Percentiles rank a stretch among this genome's conserved stretches.
These are phyloP conservation scores for Spilarctia lutea DNA, from an alignment of 2,888 invertebrate species.

Conservation along the genomic window DNA sequence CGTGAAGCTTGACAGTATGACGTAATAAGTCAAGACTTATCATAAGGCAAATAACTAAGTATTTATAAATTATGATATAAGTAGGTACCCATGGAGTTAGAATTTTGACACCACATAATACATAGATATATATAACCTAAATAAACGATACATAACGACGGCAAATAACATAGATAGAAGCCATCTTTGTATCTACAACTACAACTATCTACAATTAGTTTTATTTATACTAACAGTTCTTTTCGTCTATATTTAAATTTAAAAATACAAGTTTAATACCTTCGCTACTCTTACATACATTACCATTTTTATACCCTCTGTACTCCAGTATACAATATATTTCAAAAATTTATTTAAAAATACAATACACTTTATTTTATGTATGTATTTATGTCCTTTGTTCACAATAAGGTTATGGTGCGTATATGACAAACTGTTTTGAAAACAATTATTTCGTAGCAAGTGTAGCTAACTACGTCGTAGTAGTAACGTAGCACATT, in stretches of 20 bases:
- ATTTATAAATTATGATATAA: too few relatives aligned
- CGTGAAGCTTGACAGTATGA: too few relatives aligned
- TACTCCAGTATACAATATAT: neutral
- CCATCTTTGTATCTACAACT: too few relatives aligned
- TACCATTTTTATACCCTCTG: neutral
- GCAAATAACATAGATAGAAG: too few relatives aligned
- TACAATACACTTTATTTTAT: neutral
- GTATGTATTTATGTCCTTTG: neutral
- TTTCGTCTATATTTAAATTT: neutral
- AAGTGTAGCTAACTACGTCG: constrained; percentile 3
- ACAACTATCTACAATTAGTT: too few relatives aligned
- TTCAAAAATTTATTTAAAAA: neutral
- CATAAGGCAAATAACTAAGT: too few relatives aligned
- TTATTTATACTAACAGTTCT: neutral
- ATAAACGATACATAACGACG: too few relatives aligned
- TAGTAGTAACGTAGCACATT: neutral
- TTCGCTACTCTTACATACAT: neutral
- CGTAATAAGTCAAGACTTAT: too few relatives aligned
- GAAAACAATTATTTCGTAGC: constrained; percentile 7
- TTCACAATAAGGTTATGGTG: neutral
- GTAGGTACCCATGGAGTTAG: too few relatives aligned
- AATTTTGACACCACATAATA: too few relatives aligned
- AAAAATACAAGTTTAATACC: neutral
- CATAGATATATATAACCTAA: too few relatives aligned
- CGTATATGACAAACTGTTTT: constrained; percentile 7